Conservation (phyloP, 2,113 vertebrate species). For the Oncorhynchus tshawytscha region DNA sequence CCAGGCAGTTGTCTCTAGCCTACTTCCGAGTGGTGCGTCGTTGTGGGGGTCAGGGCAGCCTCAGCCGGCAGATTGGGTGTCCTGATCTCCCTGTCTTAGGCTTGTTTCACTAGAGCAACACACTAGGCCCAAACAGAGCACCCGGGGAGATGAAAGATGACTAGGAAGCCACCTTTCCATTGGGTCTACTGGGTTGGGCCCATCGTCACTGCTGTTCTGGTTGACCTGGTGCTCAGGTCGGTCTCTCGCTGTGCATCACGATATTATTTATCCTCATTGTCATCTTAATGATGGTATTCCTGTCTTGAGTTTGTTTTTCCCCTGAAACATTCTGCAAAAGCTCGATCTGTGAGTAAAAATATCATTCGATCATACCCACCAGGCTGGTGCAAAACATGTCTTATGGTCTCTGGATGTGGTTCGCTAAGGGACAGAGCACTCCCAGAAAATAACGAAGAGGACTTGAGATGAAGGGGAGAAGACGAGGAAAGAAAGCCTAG, state of each 20-base stretch:
- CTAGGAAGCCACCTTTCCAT: not conserved
- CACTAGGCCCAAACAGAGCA: constrained; percentile 7
- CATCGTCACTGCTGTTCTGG: too few relatives aligned
- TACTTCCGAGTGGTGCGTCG: constrained; percentile 39
- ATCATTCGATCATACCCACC: too few relatives aligned
- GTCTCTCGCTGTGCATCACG: too few relatives aligned
- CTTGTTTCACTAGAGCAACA: constrained; percentile 23
- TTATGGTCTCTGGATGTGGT: too few relatives aligned
- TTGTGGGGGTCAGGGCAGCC: constrained; percentile 21
- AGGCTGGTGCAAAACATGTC: too few relatives aligned
- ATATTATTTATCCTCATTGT: not conserved
- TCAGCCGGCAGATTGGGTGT: constrained; percentile 24
- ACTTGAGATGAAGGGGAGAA: not conserved
- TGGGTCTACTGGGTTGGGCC: not conserved
- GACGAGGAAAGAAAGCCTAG: not conserved
- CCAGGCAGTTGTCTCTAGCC: constrained; percentile 56
- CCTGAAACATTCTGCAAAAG: not conserved
- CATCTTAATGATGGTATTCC: not conserved
- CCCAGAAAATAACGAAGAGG: too few relatives aligned
- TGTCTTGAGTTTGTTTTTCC: not conserved
- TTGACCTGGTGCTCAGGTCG: too few relatives aligned
- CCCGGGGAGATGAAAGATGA: not conserved
- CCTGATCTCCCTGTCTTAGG: constrained; percentile 28
- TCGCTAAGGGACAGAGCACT: too few relatives aligned
- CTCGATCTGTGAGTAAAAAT: too few relatives aligned